Percentiles rank a stretch among this genome's conserved stretches.
These are phyloP conservation scores for Limanda limanda DNA, from an alignment of 2,113 vertebrate species.

Conservation along the genomic window DNA sequence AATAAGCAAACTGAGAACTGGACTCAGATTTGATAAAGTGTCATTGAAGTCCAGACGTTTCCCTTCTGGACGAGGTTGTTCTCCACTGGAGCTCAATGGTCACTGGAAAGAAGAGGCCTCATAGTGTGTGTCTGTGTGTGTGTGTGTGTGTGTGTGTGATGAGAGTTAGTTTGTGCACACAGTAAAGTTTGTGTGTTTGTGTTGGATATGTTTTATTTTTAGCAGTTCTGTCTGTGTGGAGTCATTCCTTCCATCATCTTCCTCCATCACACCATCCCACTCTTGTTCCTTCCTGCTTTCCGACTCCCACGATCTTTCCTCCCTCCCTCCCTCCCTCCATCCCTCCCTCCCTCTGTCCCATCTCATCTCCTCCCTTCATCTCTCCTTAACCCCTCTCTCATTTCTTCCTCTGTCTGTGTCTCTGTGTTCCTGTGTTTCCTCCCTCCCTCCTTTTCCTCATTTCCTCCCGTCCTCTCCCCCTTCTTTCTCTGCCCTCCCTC, in stretches of 20 bases:
- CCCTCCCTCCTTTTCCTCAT: slow-evolving; percentile 5
- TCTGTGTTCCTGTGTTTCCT: slow-evolving; percentile 2
- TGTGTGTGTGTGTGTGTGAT: no score
- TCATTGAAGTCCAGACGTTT: background rate
- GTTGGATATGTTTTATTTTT: no score
- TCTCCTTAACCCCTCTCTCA: slow-evolving; percentile 3
- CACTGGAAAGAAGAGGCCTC: no score
- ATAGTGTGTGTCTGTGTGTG: no score
- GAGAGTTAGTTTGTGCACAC: no score
- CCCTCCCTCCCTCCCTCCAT: slow-evolving; percentile 15
- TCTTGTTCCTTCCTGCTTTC: background rate
- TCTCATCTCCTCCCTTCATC: slow-evolving; percentile 16
- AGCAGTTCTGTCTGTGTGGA: background rate
- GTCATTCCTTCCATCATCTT: background rate
- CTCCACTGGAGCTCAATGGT: no score
- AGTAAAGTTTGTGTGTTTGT: no score
- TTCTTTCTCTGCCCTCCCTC: background rate
- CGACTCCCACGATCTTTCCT: slow-evolving; percentile 11
- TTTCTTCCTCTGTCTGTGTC: slow-evolving; percentile 7
- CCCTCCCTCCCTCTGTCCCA: slow-evolving; percentile 1
- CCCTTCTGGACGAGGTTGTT: no score
- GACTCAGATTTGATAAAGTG: background rate
- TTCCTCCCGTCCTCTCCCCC: slow-evolving; percentile 10
- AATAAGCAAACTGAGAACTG: background rate
- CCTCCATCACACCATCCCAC: no score